Conservation (phyloP, 1,140 invertebrate species). For the Cepaea nemoralis region DNA sequence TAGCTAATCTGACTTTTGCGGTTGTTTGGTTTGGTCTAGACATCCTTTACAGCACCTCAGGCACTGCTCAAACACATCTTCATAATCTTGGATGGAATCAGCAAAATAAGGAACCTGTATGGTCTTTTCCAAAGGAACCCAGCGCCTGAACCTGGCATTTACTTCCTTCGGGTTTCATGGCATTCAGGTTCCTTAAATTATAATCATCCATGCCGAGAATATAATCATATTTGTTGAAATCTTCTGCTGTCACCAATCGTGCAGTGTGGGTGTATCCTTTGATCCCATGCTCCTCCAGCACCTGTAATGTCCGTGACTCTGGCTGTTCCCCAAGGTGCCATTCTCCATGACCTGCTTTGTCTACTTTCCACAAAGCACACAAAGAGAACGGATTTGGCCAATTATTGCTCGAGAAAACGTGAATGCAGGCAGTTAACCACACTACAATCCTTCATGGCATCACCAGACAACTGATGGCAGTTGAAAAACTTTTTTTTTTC, state of each 20-base stretch:
- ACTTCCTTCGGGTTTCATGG: neutral
- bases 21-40: neutral
- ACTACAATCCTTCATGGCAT: too few species aligned
- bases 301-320: conserved; percentile 4
- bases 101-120: conserved; percentile 23
- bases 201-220: conserved; percentile 33
- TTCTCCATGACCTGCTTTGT: conserved; percentile 17
- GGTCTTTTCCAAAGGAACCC: neutral
- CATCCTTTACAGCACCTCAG: conserved; percentile 3
- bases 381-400: too few species aligned
- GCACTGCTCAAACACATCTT: conserved; percentile 20
- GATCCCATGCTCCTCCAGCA: conserved; percentile 11
- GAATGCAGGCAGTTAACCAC: too few species aligned
- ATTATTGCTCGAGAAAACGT: too few species aligned
- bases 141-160: neutral
- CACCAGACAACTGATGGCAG: too few species aligned
- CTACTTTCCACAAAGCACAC: conserved; percentile 28
- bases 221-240: conserved; percentile 18
- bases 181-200: conserved; percentile 12
- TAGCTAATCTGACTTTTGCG: neutral
- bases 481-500: too few species aligned
- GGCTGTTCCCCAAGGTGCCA: conserved; percentile 16
- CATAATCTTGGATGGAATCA: conserved; percentile 18
- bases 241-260: conserved; percentile 10
- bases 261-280: conserved; percentile 17